Conservation (phyloP, 2,797 vertebrate genomes). For the Leptatherina wallacei region DNA sequence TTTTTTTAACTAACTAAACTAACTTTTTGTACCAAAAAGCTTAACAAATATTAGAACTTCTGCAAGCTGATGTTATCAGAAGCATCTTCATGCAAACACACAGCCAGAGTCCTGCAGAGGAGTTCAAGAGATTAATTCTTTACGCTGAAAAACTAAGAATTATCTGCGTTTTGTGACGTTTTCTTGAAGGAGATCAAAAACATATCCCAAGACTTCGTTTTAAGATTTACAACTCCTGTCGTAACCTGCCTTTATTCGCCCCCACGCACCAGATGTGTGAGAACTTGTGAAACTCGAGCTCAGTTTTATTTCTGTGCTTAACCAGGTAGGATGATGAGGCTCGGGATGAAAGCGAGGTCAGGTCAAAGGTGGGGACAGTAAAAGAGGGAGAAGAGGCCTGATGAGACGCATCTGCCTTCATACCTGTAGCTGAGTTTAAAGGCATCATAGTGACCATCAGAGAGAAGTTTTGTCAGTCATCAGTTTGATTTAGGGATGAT, state of each 20-base stretch:
- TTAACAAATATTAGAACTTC: background rate
- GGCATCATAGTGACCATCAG: background rate
- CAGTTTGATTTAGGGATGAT: background rate
- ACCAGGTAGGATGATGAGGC: conserved; percentile 10
- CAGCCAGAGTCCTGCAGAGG: background rate
- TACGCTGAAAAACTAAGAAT: conserved; percentile 25
- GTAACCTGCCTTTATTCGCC: conserved; percentile 36
- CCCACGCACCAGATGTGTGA: conserved; percentile 64
- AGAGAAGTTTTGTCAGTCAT: background rate
- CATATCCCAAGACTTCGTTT: conserved; percentile 19
- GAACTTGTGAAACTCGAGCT: conserved; percentile 64
- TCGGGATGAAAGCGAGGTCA: conserved; percentile 18
- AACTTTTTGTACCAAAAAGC: background rate
- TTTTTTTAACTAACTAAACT: too few species aligned
- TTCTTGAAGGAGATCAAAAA: conserved; percentile 21
- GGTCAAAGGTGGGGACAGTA: conserved; percentile 31
- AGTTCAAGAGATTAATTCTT: conserved; percentile 17
- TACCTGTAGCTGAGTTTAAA: conserved; percentile 5
- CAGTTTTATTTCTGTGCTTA: conserved; percentile 34
- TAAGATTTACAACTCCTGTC: conserved; percentile 46
- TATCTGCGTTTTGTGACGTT: conserved; percentile 35
- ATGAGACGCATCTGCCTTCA: conserved; percentile 1
- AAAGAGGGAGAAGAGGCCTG: conserved; percentile 13
- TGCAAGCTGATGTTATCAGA: background rate
- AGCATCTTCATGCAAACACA: background rate